Percentiles rank a stretch among this genome's conserved stretches.
These are phyloP conservation scores for Cynocephalus volans DNA, from an alignment of 2,113 vertebrate genomes.

Conservation along the genomic window DNA sequence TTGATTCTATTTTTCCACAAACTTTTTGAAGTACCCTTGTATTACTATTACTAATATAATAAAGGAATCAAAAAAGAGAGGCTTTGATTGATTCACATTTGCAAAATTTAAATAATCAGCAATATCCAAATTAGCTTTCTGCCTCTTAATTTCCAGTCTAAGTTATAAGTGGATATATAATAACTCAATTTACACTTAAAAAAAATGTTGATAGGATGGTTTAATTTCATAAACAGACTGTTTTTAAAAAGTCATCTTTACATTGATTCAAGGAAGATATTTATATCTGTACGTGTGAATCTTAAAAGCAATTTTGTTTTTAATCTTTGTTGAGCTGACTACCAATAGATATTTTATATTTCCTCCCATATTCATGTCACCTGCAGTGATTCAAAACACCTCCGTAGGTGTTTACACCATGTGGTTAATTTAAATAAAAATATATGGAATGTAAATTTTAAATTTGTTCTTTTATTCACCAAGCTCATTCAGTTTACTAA, in stretches of 20 bases:
- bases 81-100: not conserved
- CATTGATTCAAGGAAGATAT: slow-evolving; percentile 43
- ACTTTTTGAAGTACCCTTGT: too few relatives aligned
- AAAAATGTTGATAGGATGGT: slow-evolving; percentile 7
- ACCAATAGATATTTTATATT: not conserved
- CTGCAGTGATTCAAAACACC: not conserved
- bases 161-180: not conserved
- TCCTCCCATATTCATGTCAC: not conserved
- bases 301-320: slow-evolving; percentile 49
- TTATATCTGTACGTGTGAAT: slow-evolving; percentile 2
- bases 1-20: too few relatives aligned
- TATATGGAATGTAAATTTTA: slow-evolving; percentile 39
- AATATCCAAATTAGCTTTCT: slow-evolving; percentile 64
- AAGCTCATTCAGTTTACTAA: slow-evolving; percentile 46
- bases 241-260: slow-evolving; percentile 56
- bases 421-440: slow-evolving; percentile 47
- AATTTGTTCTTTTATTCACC: slow-evolving; percentile 55
- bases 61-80: not conserved
- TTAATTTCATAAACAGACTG: slow-evolving; percentile 51
- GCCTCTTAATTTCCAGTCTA: slow-evolving; percentile 11
- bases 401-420: slow-evolving; percentile 38
- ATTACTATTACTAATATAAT: slow-evolving; percentile 38
- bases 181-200: slow-evolving; percentile 9
- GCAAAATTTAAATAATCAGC: slow-evolving; percentile 33
- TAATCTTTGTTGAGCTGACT: not conserved